Evolutionary conservation across 2,888 invertebrate species (phyloP).

Genomic region (Archips crataeganus): DNA sequence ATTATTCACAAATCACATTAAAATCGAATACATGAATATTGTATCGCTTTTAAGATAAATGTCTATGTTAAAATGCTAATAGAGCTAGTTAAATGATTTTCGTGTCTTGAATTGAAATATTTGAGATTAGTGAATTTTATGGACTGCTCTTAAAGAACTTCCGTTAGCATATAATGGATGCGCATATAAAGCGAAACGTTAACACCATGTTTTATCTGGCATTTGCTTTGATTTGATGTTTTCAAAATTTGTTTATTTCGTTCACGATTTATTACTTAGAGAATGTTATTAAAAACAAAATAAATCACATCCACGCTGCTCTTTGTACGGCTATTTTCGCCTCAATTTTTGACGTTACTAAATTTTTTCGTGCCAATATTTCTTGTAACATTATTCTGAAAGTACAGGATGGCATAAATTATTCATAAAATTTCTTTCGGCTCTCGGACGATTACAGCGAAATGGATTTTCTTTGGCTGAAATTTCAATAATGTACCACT

Average conservation of each 20-base stretch:
- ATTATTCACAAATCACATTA: constrained; percentile 43
- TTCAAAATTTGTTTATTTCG: not conserved
- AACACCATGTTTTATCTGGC: constrained; percentile 51
- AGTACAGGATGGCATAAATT: constrained; percentile 26
- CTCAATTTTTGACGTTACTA: not conserved
- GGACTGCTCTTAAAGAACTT: constrained; percentile 58
- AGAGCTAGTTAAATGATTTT: constrained; percentile 53
- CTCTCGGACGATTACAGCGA: constrained; percentile 22
- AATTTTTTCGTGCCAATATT: not conserved
- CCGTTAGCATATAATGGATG: constrained; percentile 54
- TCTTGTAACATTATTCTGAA: constrained; percentile 19
- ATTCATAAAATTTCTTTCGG: constrained; percentile 27
- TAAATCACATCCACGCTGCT: not conserved
- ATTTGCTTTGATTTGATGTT: constrained; percentile 40
- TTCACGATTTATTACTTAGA: not conserved
- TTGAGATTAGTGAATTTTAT: constrained; percentile 55
- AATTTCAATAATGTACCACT: constrained; percentile 1
- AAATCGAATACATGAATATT: constrained; percentile 42
- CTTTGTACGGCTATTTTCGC: not conserved
- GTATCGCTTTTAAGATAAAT: constrained; percentile 42
- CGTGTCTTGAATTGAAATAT: constrained; percentile 50
- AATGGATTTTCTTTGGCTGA: constrained; percentile 18
- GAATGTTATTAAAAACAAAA: not conserved
- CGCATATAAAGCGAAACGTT: constrained; percentile 52
- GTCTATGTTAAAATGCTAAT: constrained; percentile 61